Evolutionary conservation across 2,113 vertebrate species (phyloP), one percentile per base, ranked within the genome.

Genomic region (Rana temporaria): DNA sequence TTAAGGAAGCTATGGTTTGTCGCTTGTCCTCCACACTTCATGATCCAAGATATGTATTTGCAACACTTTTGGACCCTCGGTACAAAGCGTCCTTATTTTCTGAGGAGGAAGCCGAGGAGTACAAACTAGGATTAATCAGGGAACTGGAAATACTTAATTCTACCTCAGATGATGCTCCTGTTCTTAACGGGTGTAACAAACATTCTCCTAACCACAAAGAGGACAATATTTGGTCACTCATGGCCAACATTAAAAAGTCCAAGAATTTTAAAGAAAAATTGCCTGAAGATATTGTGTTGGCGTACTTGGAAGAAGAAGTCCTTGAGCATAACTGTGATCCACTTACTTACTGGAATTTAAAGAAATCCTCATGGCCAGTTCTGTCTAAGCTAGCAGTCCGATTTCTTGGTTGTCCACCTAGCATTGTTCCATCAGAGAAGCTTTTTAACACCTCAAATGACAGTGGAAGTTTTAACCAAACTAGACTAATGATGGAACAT

Each of bases 301-400:
- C 96, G 42, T 99, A 99, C 85, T 90, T 99, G 76, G 96, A 98
- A 91, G 98, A 99, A 89, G 97, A 99, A 86, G 97, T 98, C 85
- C 94, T 99, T 17, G 98, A 98, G 89, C 98, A 99, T 93, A 94
- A 94, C 94, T 99, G 96, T 90, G 96, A 98, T 92, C 97, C 98
- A 4, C 90, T 99, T 19, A 93, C 98, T 91, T 99, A 99, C 90
- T 99, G 98, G 98, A 97, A 94, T 90, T 93, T 99, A 75, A 99
- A 98, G 88, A 95, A 94, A 88, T 93, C 96, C 30, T 90, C 96
- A 85, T 99, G 98, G 97, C 97, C 97, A 0, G 93, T 94, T 74
- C 94, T 99, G 86, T 94, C 97, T 65, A 94, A 96, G 85, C 90
- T 99, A 89, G 98, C 98, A 0, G 95, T 98, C 86, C 91, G 96